Evolutionary conservation across 2,888 invertebrate genomes (phyloP), one percentile per base, ranked within the genome.

Genomic region (Acanthosepion esculentum): DNA sequence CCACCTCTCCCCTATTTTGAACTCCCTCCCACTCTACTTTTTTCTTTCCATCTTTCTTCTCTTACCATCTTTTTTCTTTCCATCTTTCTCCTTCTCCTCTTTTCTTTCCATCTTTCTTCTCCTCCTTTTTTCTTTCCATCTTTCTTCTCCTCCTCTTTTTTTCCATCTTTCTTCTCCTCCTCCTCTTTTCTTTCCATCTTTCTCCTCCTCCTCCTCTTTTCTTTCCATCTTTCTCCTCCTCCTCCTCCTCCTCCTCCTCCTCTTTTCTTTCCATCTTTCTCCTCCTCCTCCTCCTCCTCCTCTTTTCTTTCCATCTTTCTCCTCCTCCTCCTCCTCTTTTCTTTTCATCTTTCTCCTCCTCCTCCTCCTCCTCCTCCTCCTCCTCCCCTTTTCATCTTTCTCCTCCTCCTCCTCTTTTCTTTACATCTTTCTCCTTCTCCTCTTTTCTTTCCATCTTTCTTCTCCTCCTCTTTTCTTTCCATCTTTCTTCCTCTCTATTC

Each of bases 281-380:
- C 6, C 7, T 23, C 26, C 18, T 20, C 10, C 3, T 10, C 18
- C 6, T 26, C 1, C 0, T 29, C 0, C 6, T 29, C 0, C 29
- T 64, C 0, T 7, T 29, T 64, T 29, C 15, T 15, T 3, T n/a
- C 15, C 8, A 10, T 12, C 18, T 78, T 29, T 78, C 7, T n/a
- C 10, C 10, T n/a, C 8, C 12, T 78, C 18, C 1, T 12, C 8
- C n/a, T n/a, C n/a, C 0, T n/a, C 12, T 78, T 29, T n/a, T 78
- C 12, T 78, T 7, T 29, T 6, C 12, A 1, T 78, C 2, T 8
- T n/a, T 8, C 6, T 3, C 0, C 0, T 29, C 10, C 6, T 29
- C 12, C n/a, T 29, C 6, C 10, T 64, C 12, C n/a, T n/a, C n/a
- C n/a, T n/a, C n/a, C 8, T 78, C n/a, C 41, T 41, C 3, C 41